These are phyloP conservation scores for Heliconius hermathena DNA, from an alignment of 1,140 invertebrate species.

Conservation along the genomic window DNA sequence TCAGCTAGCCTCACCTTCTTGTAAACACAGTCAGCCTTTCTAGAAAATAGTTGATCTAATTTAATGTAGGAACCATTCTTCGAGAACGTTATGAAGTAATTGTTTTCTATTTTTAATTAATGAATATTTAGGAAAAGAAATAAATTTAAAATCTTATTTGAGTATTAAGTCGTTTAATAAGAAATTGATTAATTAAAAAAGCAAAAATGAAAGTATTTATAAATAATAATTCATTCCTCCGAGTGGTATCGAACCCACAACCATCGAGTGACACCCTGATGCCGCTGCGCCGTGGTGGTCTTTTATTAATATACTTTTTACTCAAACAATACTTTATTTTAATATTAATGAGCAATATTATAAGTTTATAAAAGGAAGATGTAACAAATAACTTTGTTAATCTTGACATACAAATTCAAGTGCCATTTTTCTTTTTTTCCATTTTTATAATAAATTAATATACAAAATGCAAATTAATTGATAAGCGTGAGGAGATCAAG, in stretches of 20 bases:
- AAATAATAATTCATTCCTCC: too few relatives aligned
- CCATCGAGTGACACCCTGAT: too few relatives aligned
- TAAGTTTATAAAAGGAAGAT: background rate
- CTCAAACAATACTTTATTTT: background rate
- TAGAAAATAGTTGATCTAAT: conserved; percentile 18
- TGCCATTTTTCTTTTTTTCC: conserved; percentile 1
- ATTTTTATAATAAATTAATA: background rate
- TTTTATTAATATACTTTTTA: background rate
- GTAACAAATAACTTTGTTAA: background rate
- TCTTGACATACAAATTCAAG: background rate
- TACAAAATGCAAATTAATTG: background rate
- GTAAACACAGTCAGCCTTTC: conserved; percentile 21
- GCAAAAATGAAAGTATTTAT: too few relatives aligned
- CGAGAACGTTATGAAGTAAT: background rate
- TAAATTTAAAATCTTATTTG: background rate
- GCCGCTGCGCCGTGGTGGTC: too few relatives aligned
- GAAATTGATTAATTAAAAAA: too few relatives aligned
- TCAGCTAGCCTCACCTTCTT: conserved; percentile 9
- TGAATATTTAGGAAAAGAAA: background rate
- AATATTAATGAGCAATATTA: background rate
- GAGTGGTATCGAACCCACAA: too few relatives aligned
- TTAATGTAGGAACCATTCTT: background rate
- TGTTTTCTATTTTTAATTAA: background rate
- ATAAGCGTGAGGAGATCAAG: background rate
- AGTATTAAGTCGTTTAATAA: background rate